phyloP scores from a whole-genome alignment of 2,113 vertebrate genomes.

The human region DNA sequence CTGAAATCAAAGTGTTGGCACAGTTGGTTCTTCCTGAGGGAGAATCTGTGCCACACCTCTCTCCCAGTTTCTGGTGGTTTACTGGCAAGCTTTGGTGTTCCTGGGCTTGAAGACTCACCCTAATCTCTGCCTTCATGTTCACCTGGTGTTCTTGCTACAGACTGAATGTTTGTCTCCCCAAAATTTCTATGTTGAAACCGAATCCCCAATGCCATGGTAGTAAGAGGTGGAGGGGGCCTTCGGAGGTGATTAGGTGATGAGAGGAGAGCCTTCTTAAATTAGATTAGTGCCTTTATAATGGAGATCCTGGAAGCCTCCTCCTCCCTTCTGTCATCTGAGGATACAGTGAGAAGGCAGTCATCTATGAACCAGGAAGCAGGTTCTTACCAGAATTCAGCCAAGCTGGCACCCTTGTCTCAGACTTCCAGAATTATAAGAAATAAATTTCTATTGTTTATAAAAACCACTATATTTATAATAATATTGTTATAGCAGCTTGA shows the following conservation, averaged over 20 bases:
- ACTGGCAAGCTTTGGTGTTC: neutral
- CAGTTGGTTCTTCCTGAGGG: neutral
- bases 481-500: neutral
- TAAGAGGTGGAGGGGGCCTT: neutral
- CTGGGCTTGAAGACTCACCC: neutral
- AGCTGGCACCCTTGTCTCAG: neutral
- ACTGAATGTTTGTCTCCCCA: neutral
- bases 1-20: neutral
- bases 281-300: neutral
- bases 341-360: neutral
- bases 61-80: neutral
- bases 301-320: neutral
- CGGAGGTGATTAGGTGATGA: neutral
- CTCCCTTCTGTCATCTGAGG: neutral
- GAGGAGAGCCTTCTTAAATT: neutral
- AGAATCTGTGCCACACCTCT: neutral
- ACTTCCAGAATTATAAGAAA: neutral
- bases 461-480: neutral
- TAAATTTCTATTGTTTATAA: neutral
- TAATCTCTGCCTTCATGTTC: neutral
- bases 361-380: neutral
- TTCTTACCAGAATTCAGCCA: neutral
- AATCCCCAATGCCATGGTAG: neutral
- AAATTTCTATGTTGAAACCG: too few species aligned
- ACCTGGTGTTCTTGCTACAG: neutral